Evolutionary conservation across 2,113 vertebrate species (phyloP).

Genomic region (Ophthalmolycus amberensis): DNA sequence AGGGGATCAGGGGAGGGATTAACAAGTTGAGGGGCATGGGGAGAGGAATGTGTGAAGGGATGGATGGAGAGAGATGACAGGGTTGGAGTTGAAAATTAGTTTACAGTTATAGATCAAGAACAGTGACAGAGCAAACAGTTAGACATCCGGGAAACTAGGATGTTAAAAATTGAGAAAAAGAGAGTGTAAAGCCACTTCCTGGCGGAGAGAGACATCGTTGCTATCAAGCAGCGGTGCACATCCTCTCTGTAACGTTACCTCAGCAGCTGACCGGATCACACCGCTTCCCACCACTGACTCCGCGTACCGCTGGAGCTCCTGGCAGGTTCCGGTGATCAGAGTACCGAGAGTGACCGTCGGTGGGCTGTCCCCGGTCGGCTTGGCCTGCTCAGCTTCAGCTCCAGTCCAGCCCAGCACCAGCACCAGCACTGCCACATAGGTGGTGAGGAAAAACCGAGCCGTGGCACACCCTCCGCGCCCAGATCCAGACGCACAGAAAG

Average conservation of each 20-base stretch:
- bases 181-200: conserved; percentile 13
- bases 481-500: conserved; percentile 33
- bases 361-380: conserved; percentile 9
- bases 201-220: background rate
- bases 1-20: conserved; percentile 68
- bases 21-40: conserved; percentile 57
- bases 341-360: conserved; percentile 58
- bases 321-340: conserved; percentile 67
- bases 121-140: conserved; percentile 31
- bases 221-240: background rate
- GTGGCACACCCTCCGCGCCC: conserved; percentile 41
- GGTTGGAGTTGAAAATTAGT: conserved; percentile 61
- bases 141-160: conserved; percentile 6
- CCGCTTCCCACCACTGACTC: conserved; percentile 77
- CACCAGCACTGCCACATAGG: conserved; percentile 45
- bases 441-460: conserved; percentile 46
- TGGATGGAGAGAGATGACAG: conserved; percentile 43
- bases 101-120: conserved; percentile 40
- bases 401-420: conserved; percentile 53
- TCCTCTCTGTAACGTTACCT: conserved; percentile 67
- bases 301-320: conserved; percentile 69
- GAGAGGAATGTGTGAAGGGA: conserved; percentile 43
- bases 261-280: conserved; percentile 71
- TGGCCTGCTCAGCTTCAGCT: conserved; percentile 21
- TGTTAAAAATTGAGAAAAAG: conserved; percentile 13